Base-by-base conservation (phyloP, 2,113 vertebrate species). In the Laticauda laticaudata region DNA sequence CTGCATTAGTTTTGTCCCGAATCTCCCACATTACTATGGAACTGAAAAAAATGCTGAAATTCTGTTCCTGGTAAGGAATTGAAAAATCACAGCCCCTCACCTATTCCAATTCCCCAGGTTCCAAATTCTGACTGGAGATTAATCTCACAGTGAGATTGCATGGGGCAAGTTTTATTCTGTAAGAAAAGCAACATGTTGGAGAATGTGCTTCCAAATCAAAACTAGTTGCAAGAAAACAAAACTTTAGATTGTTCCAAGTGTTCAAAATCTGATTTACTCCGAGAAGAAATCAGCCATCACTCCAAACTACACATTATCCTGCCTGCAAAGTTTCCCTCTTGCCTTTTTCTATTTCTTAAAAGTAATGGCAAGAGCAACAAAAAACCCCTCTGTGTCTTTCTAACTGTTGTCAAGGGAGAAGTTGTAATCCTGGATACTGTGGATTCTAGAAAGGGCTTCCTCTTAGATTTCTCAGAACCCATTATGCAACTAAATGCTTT, bases 21-120 rank as follows among this genome's bases (percentile, higher is more conserved):
- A 5, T 20, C 57, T 81, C 93, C 55, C 14, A 75, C 64, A 93
- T 86, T 88, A 88, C 57, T 51, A 56, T 61, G 93, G 53, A 93
- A 92, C 91, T 90, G 92, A 94, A 92, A 93, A 43, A 3, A 8
- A 54, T 5, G 48, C 5, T 48, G 23, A 91, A 56, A 64, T 61
- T 15, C 34, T 81, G 15, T 26, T 26, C 29, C 26, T 61, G 14
- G 24, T 20, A 90, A 90, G 89, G 39, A 90, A 24, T 3, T 48
- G 39, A 64, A 90, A 51, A 26, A 55, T 54, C 53, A 43, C 18
- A 86, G 86, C 12, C 91, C 8, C 8, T 57, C 69, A 43, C n/a
- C 21, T 86, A 56, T 57, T 21, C 45, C 14, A 45, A 4, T 43
- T 21, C 34, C 53, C 29, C 91, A 51, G 53, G 53, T 11, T 14